A percentile compares a stretch with the other conserved stretches of the same genome.
phyloP scores from a whole-genome alignment of 2,113 vertebrate genomes.

The Alethe castanea region DNA sequence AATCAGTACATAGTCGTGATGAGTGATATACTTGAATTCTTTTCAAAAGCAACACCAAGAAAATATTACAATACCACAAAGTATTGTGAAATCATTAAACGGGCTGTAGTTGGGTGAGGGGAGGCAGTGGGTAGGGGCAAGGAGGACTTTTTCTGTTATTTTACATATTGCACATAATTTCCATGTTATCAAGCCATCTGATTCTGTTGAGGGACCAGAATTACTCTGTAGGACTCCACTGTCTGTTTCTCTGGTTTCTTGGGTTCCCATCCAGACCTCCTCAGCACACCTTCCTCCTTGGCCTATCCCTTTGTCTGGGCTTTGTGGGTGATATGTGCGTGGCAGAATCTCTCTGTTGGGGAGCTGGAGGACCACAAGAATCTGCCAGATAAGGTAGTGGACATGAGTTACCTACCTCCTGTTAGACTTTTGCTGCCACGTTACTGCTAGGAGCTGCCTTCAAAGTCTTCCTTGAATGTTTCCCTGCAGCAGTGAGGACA shows the following conservation, averaged over 20 bases:
- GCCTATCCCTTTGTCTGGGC: background rate
- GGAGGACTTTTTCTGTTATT: background rate
- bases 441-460: background rate
- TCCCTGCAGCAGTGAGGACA: background rate
- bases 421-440: background rate
- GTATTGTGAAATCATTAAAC: background rate
- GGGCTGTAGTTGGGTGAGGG: background rate
- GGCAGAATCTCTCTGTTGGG: background rate
- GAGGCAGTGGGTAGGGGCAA: background rate
- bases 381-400: background rate
- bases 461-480: background rate
- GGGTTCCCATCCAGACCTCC: accelerated
- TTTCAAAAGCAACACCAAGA: conserved; percentile 4
- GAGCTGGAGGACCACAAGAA: background rate
- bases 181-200: background rate
- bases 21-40: background rate
- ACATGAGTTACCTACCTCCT: background rate
- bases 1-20: background rate
- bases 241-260: background rate
- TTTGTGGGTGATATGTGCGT: accelerated
- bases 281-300: background rate
- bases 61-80: background rate
- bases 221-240: background rate
- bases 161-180: background rate
- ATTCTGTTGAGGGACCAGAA: background rate